Evolutionary conservation across 2,888 invertebrate species (phyloP).

Genomic region (Drosophila macrothrix): DNA sequence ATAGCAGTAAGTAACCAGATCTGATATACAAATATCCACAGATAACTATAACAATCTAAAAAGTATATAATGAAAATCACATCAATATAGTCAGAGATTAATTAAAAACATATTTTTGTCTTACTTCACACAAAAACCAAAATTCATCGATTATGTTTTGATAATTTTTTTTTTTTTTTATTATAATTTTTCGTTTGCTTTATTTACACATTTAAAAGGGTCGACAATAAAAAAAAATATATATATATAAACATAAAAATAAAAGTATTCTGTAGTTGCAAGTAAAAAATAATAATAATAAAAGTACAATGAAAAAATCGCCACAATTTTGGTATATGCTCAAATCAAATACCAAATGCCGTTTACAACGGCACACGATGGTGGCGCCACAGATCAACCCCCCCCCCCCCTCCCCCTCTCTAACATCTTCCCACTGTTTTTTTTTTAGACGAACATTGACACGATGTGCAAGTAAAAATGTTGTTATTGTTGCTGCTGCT

Average conservation of each 20-base stretch:
- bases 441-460: constrained; percentile 17
- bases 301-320: constrained; percentile 48
- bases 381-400: constrained; percentile 20
- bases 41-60: background rate
- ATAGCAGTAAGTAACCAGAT: background rate
- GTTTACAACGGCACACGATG: constrained; percentile 46
- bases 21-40: background rate
- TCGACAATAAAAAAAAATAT: constrained; percentile 34
- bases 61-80: background rate
- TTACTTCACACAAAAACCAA: background rate
- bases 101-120: background rate
- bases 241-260: constrained; percentile 28
- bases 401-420: background rate
- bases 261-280: constrained; percentile 31
- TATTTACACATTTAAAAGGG: constrained; percentile 59
- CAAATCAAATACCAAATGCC: constrained; percentile 41
- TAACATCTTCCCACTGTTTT: background rate
- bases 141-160: background rate
- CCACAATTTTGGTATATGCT: constrained; percentile 47
- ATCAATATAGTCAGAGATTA: background rate
- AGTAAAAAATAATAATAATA: constrained; percentile 34
- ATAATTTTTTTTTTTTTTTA: constrained; percentile 40
- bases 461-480: constrained; percentile 14
- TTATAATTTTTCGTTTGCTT: constrained; percentile 48
- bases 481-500: background rate